Evolutionary conservation across 2,888 invertebrate genomes (phyloP), one percentile per base, ranked within the genome.

Genomic region (Meiosimyza decipiens): DNA sequence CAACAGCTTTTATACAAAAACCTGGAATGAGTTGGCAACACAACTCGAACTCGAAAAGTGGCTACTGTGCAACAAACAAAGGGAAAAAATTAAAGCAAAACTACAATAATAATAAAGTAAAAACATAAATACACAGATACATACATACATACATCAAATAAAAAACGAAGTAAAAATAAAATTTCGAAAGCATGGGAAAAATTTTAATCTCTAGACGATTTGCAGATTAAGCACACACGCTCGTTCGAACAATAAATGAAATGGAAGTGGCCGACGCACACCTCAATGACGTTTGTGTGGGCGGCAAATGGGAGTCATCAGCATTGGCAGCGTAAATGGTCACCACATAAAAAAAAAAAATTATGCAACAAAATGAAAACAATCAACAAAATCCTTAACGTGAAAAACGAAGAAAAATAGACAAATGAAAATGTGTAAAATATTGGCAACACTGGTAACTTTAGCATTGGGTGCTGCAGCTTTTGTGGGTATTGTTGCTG

Each of bases 131-230:
- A 40, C 1, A 40, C 40, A 9, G 1, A 28, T 28, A 28, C 28
- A 28, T 28, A 22, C 22, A 22, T 22, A 22, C n/a, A n/a, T n/a
- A n/a, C n/a, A n/a, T n/a, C n/a, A n/a, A n/a, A n/a, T n/a, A 1
- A 22, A 28, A 62, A 22, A 12, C 12, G 40, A 6, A n/a, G n/a
- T 6, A 33, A 16, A 15, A 47, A 47, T n/a, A 62, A 40, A 28
- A 60, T 69, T 28, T 28, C 3, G 69, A 51, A 60, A 40, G 9
- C 40, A 40, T 40, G 40, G 40, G 40, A 40, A 40, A 60, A 69
- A 69, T 52, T 62, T 70, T 70, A 63, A 70, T 63, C 63, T 63
- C 52, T 49, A 47, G 63, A 70, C 70, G 62, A 70, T 69, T 60
- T 69, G 51, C 69, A 52, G 69, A 69, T 70, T 70, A 70, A 70